Evolutionary conservation across 2,113 vertebrate species (phyloP), one percentile per base, ranked within the genome.

Genomic region (Cyrtonyx montezumae): DNA sequence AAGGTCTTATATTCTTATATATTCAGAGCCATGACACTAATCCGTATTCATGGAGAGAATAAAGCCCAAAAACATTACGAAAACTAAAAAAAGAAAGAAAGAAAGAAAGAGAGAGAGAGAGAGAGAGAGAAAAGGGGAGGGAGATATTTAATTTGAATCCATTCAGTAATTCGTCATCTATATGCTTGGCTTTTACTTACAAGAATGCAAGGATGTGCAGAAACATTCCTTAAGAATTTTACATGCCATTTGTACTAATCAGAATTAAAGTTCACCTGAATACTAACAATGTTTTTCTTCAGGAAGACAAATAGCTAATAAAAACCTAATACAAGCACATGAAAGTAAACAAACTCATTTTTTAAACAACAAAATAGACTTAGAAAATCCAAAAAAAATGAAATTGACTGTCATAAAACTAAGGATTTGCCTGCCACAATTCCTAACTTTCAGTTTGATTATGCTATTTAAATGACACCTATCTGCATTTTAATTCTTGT

Each of bases 401-500:
- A 76, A 95, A 75, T 65, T 77, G 43, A 36, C 34, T 84, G 34
- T 34, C 20, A 12, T 73, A 53, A 94, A 90, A 69, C 51, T 73
- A 65, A 82, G 76, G 49, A 80, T 94, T 90, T 94, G 26, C 68
- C 58, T 89, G 46, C 68, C 65, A 80, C 48, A 93, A 90, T 90
- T 5, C 20, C 13, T 79, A 36, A 61, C 85, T 91, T 96, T 79
- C 88, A 71, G 67, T 34, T 94, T 92, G 87, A 76, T 93, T 85
- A 88, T 88, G 61, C 48, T 62, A 86, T 79, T 91, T 53, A 90
- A 88, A 84, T 88, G 62, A 82, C 94, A 89, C 22, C 36, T 93
- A 83, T 94, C 92, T 86, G 65, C 83, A 96, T 97, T 88, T 79
- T 96, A 96, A 97, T 96, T 61, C 32, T 83, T 95, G 75, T 40